A percentile compares a stretch with the other conserved stretches of the same genome.
phyloP scores from a whole-genome alignment of 2,888 invertebrate species.

The Brassicogethes aeneus region DNA sequence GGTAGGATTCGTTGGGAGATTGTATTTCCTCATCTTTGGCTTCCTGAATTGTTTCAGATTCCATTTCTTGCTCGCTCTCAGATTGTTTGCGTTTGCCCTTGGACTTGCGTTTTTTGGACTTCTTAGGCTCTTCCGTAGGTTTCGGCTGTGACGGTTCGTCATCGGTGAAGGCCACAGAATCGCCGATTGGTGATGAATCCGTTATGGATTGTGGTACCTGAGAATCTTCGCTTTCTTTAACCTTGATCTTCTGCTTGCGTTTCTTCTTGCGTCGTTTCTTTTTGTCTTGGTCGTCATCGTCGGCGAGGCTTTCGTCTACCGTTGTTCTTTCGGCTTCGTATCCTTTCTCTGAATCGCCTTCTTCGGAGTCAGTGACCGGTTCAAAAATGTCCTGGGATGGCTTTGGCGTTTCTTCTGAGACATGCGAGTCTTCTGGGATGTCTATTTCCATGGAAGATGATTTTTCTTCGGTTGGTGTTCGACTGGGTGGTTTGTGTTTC shows the following conservation, averaged over 20 bases:
- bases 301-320: conserved; percentile 48
- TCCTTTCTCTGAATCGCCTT: conserved; percentile 36
- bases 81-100: conserved; percentile 32
- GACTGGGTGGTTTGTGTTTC: conserved; percentile 45
- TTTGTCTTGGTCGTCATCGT: conserved; percentile 36
- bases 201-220: conserved; percentile 44
- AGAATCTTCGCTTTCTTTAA: conserved; percentile 43
- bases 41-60: conserved; percentile 30
- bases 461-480: conserved; percentile 20
- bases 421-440: conserved; percentile 40
- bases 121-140: conserved; percentile 28
- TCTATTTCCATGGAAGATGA: conserved; percentile 43
- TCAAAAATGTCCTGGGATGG: conserved; percentile 43
- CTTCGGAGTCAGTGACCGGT: conserved; percentile 31
- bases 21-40: conserved; percentile 43
- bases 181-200: conserved; percentile 31
- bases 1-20: conserved; percentile 51
- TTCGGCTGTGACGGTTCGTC: conserved; percentile 28
- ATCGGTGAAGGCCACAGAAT: conserved; percentile 38
- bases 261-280: conserved; percentile 40
- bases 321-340: conserved; percentile 64
- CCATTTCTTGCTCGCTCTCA: conserved; percentile 36
- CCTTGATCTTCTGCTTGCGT: conserved; percentile 42
- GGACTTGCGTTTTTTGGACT: conserved; percentile 34
- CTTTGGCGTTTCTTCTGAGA: conserved; percentile 47